Conservation (phyloP, 1,140 invertebrate genomes). For the Orussus abietinus region DNA sequence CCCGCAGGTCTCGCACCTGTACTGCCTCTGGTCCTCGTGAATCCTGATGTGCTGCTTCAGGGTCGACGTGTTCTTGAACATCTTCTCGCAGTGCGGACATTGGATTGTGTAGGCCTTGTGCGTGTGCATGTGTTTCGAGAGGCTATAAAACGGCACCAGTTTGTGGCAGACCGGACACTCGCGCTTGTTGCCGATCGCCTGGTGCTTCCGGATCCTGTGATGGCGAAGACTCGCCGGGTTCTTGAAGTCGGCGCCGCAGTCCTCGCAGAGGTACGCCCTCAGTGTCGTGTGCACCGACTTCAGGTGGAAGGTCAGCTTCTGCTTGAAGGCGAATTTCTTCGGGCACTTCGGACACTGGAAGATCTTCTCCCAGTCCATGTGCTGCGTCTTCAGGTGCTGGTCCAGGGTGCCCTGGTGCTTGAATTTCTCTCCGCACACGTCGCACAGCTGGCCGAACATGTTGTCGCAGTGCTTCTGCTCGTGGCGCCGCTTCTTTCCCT, state of each 20-base stretch:
- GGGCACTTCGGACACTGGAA: constrained; percentile 49
- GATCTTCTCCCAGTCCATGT: constrained; percentile 49
- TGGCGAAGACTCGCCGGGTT: constrained; percentile 50
- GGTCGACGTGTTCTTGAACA: constrained; percentile 52
- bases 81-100: constrained; percentile 50
- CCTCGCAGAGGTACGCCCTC: constrained; percentile 46
- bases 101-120: constrained; percentile 51
- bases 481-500: constrained; percentile 48
- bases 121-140: constrained; percentile 52
- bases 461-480: constrained; percentile 51
- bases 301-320: constrained; percentile 49
- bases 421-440: constrained; percentile 49
- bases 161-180: constrained; percentile 48
- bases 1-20: constrained; percentile 48
- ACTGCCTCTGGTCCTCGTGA: constrained; percentile 50
- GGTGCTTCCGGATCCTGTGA: constrained; percentile 49
- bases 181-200: constrained; percentile 42
- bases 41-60: constrained; percentile 51
- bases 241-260: constrained; percentile 51
- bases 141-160: constrained; percentile 47
- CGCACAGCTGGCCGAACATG: constrained; percentile 45
- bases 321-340: constrained; percentile 51
- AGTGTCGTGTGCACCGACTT: constrained; percentile 48
- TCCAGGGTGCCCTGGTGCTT: constrained; percentile 50
- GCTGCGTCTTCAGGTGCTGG: constrained; percentile 46